Evolutionary conservation across 2,113 vertebrate species (phyloP).

Genomic region (Merops nubicus): DNA sequence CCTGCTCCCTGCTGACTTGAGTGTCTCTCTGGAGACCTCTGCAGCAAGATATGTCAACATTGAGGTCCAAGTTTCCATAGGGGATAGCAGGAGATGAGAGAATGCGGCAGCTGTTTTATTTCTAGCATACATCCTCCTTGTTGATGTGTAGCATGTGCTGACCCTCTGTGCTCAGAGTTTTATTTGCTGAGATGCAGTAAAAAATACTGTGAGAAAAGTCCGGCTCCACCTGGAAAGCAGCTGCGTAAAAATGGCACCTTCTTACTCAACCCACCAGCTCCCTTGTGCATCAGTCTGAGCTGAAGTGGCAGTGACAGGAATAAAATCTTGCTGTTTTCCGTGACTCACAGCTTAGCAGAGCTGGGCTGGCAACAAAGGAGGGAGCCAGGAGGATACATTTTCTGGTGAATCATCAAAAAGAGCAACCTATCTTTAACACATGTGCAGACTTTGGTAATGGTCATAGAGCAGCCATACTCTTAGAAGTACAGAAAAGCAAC

Average conservation of each 20-base stretch:
- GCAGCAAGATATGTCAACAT: background rate
- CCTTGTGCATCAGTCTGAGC: background rate
- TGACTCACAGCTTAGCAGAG: conserved; percentile 15
- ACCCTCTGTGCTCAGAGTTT: background rate
- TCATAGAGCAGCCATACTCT: background rate
- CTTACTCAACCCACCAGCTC: background rate
- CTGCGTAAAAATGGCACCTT: background rate
- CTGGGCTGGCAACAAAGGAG: background rate
- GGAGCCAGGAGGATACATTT: background rate
- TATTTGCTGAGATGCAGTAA: background rate
- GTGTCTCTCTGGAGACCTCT: background rate
- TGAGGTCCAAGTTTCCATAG: background rate
- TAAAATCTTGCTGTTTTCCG: background rate
- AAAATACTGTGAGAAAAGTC: background rate
- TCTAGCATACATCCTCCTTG: background rate
- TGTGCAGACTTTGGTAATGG: background rate
- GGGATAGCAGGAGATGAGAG: background rate
- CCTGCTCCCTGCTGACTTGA: background rate
- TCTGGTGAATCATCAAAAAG: background rate
- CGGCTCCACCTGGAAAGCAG: background rate
- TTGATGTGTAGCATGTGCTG: background rate
- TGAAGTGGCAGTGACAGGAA: background rate
- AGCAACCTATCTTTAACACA: background rate
- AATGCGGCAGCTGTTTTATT: background rate
- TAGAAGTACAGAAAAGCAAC: background rate